Percentiles rank a stretch among this genome's conserved stretches.
Conservation (phyloP, 2,888 invertebrate genomes). For the Erebia epiphron region DNA sequence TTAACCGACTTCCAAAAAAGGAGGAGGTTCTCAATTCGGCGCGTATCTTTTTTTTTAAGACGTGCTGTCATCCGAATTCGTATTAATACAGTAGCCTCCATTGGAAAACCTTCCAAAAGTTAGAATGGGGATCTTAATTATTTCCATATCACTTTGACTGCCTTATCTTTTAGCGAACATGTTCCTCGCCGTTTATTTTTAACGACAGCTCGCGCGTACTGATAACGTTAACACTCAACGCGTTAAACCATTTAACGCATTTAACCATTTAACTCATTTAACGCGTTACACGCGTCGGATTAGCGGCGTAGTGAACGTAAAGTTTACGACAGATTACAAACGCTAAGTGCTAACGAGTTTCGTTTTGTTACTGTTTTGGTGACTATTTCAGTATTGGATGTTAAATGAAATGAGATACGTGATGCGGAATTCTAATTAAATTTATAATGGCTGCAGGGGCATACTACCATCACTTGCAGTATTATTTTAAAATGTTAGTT, state of each 20-base stretch:
- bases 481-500: too few relatives aligned
- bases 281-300: conserved; percentile 40
- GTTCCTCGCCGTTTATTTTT: conserved; percentile 34
- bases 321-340: conserved; percentile 46
- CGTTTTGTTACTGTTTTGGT: conserved; percentile 25
- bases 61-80: too few relatives aligned
- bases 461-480: not conserved
- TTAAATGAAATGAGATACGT: conserved; percentile 23
- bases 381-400: conserved; percentile 28
- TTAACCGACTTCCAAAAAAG: too few relatives aligned
- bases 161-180: conserved; percentile 22
- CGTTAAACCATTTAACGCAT: conserved; percentile 36
- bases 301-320: conserved; percentile 43
- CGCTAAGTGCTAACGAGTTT: conserved; percentile 49
- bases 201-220: conserved; percentile 42
- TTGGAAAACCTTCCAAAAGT: too few relatives aligned
- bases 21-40: too few relatives aligned
- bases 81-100: too few relatives aligned
- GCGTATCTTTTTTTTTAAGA: too few relatives aligned
- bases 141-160: not conserved
- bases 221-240: conserved; percentile 39
- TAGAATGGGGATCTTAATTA: not conserved
- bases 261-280: conserved; percentile 36
- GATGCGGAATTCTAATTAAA: conserved; percentile 2
- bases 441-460: not conserved